Evolutionary conservation across 2,888 invertebrate genomes (phyloP).

Genomic region (Melieria picta): DNA sequence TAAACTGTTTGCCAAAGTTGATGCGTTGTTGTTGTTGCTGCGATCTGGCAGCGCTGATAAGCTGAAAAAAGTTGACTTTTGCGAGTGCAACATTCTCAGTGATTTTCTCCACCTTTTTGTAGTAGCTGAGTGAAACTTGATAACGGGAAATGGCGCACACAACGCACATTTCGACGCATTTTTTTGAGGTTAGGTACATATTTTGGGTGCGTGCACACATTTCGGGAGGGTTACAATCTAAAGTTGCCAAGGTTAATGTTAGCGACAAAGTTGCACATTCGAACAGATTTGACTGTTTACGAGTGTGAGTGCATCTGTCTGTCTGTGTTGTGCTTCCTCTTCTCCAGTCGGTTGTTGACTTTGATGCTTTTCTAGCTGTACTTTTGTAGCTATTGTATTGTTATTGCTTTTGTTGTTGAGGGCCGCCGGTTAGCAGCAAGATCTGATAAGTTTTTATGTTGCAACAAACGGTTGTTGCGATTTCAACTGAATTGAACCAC

Average conservation of each 20-base stretch:
- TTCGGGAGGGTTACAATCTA: not conserved
- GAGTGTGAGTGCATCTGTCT: conserved; percentile 7
- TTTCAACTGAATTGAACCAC: conserved; percentile 19
- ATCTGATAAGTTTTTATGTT: conserved; percentile 31
- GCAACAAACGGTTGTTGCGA: conserved; percentile 15
- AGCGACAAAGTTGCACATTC: conserved; percentile 35
- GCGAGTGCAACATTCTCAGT: conserved; percentile 22
- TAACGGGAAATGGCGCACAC: conserved; percentile 18
- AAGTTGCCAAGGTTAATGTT: conserved; percentile 35
- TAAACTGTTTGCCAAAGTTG: conserved; percentile 7
- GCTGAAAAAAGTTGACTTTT: conserved; percentile 40
- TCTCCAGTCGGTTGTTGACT: not conserved
- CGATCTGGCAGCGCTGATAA: conserved; percentile 38
- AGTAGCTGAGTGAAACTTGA: conserved; percentile 6
- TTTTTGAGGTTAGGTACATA: no score
- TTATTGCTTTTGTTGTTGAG: not conserved
- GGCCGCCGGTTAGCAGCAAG: conserved; percentile 12
- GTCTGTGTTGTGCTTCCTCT: not conserved
- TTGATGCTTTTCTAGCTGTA: conserved; percentile 10
- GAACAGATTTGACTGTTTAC: conserved; percentile 29
- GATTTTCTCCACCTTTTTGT: not conserved
- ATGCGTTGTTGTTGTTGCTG: conserved; percentile 9
- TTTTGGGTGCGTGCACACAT: no score
- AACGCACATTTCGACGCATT: not conserved
- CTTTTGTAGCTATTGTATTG: not conserved